Conservation (phyloP, 2,113 vertebrate species). For the Oceanites oceanicus region DNA sequence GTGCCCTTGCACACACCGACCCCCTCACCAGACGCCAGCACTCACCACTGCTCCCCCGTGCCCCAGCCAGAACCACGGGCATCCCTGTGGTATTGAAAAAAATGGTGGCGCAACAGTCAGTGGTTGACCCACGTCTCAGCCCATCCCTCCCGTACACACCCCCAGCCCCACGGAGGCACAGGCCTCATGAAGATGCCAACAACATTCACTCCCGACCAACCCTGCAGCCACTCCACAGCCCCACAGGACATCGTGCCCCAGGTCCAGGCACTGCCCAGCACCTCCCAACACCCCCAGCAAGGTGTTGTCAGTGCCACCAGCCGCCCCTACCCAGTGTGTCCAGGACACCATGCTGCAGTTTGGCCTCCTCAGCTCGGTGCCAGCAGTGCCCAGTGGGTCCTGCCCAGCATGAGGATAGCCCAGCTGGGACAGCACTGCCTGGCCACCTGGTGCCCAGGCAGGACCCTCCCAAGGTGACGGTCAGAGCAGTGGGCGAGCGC, state of each 20-base stretch:
- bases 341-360: neutral
- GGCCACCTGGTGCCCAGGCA: rapidly evolving
- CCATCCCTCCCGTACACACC: rapidly evolving
- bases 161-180: no score
- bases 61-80: no score
- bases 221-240: rapidly evolving
- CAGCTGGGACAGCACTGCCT: neutral
- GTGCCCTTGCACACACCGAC: no score
- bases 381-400: neutral
- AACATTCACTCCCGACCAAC: neutral
- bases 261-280: neutral
- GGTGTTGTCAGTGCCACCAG: neutral
- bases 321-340: neutral
- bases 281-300: neutral
- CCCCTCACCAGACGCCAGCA: neutral
- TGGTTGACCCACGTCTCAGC: neutral
- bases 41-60: neutral
- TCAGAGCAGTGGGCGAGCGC: constrained; percentile 75
- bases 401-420: neutral
- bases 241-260: neutral
- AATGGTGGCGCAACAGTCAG: neutral
- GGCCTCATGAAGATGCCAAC: rapidly evolving
- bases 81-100: neutral
- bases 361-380: neutral
- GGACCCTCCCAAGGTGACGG: constrained; percentile 76